Conservation (phyloP, 1,140 invertebrate genomes). For the Formica selysi region DNA sequence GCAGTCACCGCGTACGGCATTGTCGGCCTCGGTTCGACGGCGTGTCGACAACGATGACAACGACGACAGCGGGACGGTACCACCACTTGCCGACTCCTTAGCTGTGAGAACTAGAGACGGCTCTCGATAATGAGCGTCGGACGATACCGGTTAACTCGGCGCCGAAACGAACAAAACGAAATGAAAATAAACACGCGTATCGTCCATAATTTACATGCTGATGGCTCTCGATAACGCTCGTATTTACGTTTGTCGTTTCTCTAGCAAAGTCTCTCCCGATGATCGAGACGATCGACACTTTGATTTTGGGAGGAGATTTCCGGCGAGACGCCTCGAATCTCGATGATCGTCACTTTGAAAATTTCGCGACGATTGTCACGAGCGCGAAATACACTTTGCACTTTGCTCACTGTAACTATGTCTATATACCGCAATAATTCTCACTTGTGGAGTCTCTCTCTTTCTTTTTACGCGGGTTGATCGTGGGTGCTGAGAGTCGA, state of each 20-base stretch:
- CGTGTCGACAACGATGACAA: conserved; percentile 41
- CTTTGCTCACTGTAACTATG: conserved; percentile 39
- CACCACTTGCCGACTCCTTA: background rate
- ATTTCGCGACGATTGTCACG: background rate
- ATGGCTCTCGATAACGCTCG: background rate
- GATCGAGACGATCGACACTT: background rate
- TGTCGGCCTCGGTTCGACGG: conserved; percentile 57
- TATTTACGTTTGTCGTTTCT: background rate
- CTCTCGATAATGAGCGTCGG: background rate
- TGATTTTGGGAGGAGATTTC: background rate
- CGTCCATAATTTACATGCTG: conserved; percentile 60
- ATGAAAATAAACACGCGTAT: conserved; percentile 10
- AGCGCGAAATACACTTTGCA: conserved; percentile 48
- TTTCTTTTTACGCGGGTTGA: background rate
- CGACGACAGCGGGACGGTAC: background rate
- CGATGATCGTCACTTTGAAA: background rate
- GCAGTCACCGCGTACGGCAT: conserved; percentile 67
- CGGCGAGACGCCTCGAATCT: background rate
- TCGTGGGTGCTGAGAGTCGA: background rate
- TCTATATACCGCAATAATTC: background rate
- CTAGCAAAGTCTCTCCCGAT: background rate
- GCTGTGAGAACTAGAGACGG: too few relatives aligned
- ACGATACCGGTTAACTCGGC: background rate
- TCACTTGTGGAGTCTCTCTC: background rate
- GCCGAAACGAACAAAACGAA: conserved; percentile 32